Percentiles rank a stretch among this genome's conserved stretches.
Conservation (phyloP, 2,888 invertebrate species). For the Idaea dimidiata region DNA sequence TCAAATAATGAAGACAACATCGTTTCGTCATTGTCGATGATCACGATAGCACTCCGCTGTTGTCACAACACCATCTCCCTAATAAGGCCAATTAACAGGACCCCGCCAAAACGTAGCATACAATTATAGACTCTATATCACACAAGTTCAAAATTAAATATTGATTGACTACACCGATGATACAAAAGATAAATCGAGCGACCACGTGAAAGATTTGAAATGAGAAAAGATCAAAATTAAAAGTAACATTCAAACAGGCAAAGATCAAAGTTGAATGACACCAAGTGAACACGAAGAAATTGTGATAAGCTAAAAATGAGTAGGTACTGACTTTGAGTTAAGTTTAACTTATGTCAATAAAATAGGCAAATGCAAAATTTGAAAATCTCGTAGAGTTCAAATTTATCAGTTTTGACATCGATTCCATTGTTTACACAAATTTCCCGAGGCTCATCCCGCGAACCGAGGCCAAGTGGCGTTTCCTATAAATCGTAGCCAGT, state of each 20-base stretch:
- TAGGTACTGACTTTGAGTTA: constrained; percentile 32
- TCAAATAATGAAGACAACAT: constrained; percentile 81
- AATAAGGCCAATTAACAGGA: constrained; percentile 80
- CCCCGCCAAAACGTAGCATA: constrained; percentile 44
- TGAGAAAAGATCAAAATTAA: constrained; percentile 65
- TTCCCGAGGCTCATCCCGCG: constrained; percentile 52
- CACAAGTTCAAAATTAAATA: constrained; percentile 41
- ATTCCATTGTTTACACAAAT: constrained; percentile 52
- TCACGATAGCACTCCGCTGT: constrained; percentile 78
- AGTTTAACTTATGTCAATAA: neutral
- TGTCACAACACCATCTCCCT: constrained; percentile 80
- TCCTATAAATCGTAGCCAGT: constrained; percentile 59
- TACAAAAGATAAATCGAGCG: constrained; percentile 37
- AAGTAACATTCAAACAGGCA: constrained; percentile 62
- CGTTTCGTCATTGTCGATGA: constrained; percentile 81
- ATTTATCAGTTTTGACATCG: constrained; percentile 28
- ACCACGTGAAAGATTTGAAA: constrained; percentile 53
- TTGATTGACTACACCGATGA: constrained; percentile 33
- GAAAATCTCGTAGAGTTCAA: constrained; percentile 1
- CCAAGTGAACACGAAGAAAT: constrained; percentile 48
- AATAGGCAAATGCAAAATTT: constrained; percentile 6
- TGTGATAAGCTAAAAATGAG: constrained; percentile 56
- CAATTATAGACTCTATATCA: constrained; percentile 58
- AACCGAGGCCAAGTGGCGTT: constrained; percentile 51
- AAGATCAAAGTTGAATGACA: constrained; percentile 79